phyloP scores from a whole-genome alignment of 2,113 vertebrate species.

The Excalfactoria chinensis region DNA sequence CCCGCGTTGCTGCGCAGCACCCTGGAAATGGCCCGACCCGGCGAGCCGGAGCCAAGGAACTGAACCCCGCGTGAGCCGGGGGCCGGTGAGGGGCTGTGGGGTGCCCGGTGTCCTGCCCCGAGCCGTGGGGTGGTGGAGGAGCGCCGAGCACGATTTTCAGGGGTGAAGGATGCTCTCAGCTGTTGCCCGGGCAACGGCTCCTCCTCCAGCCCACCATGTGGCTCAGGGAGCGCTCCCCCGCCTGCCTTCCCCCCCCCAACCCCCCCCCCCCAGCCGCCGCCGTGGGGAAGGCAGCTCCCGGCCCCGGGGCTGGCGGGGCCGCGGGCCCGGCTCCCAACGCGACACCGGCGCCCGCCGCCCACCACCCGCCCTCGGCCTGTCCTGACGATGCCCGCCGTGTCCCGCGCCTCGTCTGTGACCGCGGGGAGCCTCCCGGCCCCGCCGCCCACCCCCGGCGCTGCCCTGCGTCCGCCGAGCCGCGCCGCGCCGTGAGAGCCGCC shows the following conservation, averaged over 20 bases:
- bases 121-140: background rate
- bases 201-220: slow-evolving; percentile 68
- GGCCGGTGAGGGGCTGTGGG: background rate
- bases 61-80: background rate
- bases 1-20: background rate
- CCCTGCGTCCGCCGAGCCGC: background rate
- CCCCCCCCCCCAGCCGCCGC: slow-evolving; percentile 32
- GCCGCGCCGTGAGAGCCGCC: slow-evolving; percentile 18
- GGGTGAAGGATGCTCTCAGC: slow-evolving; percentile 67
- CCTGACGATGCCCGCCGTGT: background rate
- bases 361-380: background rate
- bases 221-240: slow-evolving; percentile 53
- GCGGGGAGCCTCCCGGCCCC: background rate
- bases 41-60: background rate
- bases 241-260: slow-evolving; percentile 44
- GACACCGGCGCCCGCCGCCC: background rate
- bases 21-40: background rate
- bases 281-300: slow-evolving; percentile 61
- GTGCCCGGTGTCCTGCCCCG: background rate
- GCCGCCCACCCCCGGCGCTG: background rate
- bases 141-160: slow-evolving; percentile 20
- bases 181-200: slow-evolving; percentile 71
- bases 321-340: slow-evolving; percentile 2
- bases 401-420: background rate
- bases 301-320: slow-evolving; percentile 56